Evolutionary conservation across 1,140 invertebrate species (phyloP).

Genomic region (Frieseomelitta varia): DNA sequence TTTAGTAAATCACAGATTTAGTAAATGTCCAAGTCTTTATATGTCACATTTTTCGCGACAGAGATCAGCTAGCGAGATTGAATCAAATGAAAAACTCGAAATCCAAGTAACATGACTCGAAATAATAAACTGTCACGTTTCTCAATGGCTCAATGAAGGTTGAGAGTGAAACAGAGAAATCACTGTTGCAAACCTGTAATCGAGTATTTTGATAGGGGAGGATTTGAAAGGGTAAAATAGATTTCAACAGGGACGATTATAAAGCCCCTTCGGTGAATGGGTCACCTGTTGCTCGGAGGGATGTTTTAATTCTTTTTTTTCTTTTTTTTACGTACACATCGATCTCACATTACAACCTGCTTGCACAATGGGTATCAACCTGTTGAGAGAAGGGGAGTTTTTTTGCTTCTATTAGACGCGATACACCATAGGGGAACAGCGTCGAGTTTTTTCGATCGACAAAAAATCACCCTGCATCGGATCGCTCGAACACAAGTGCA

Average conservation of each 20-base stretch:
- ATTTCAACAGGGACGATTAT: conserved; percentile 25
- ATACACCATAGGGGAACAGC: conserved; percentile 30
- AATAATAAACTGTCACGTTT: no score
- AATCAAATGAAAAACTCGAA: no score
- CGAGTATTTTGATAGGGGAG: background rate
- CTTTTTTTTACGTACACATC: conserved; percentile 51
- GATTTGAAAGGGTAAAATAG: conserved; percentile 23
- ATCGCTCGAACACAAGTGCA: conserved; percentile 40
- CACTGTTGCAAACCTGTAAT: no score
- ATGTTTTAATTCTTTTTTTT: conserved; percentile 62
- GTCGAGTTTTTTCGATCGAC: conserved; percentile 49
- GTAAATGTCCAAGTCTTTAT: no score
- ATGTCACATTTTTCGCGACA: no score
- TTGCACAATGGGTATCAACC: conserved; percentile 68
- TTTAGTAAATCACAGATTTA: no score
- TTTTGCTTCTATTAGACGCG: conserved; percentile 63
- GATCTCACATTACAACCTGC: conserved; percentile 55
- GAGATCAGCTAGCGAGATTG: no score
- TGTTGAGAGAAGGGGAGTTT: conserved; percentile 70
- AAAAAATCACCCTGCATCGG: conserved; percentile 56
- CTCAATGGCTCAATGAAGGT: no score
- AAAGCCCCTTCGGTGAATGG: conserved; percentile 41
- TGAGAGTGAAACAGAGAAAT: background rate
- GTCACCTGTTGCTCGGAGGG: conserved; percentile 59
- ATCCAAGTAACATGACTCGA: no score